Evolutionary conservation across 2,113 vertebrate genomes (phyloP), one percentile per base, ranked within the genome.

Genomic region (Atractosteus spatula): DNA sequence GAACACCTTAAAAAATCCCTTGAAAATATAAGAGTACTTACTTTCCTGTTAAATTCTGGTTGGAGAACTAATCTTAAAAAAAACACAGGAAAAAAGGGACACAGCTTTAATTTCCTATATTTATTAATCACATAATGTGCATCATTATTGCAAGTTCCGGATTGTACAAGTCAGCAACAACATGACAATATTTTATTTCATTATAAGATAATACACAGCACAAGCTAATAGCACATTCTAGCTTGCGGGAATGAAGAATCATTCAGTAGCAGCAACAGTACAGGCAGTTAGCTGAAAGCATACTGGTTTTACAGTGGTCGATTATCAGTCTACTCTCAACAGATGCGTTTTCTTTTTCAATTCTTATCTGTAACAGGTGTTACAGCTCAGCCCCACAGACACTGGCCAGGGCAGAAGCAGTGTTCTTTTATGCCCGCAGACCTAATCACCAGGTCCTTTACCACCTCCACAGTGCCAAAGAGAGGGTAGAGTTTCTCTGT

Each of bases 391-490:
- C 63, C 85, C 88, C 89, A 92, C 66, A 91, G 86, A 77, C 91
- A 92, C 66, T 85, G 81, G 41, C 89, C 86, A 3, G 87, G 80
- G 69, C 91, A 92, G 74, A 89, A 83, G 79, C 90, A 92, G 3
- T 77, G 85, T 73, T 84, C 82, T 64, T 84, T 75, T 43, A 79
- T 47, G 0, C 76, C 79, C 0, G 81, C 81, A 0, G 87, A 83
- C 71, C 86, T 76, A 67, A 92, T 83, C 76, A 79, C 77, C 87
- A 92, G 82, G 57, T 89, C 87, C 51, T 71, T 84, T 43, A 89
- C 76, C 74, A 89, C 78, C 82, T 92, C 91, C 80, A 89, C 89
- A 0, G 90, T 92, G 57, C 91, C 90, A 7, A 92, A 92, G 63
- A 91, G 66, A 0, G 91, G 91, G 80, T 71, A 83, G n/a, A 93